Evolutionary conservation across 53 echinoderm and acorn worm genomes (phyloP).

Genomic region (Paracentrotus lividus): DNA sequence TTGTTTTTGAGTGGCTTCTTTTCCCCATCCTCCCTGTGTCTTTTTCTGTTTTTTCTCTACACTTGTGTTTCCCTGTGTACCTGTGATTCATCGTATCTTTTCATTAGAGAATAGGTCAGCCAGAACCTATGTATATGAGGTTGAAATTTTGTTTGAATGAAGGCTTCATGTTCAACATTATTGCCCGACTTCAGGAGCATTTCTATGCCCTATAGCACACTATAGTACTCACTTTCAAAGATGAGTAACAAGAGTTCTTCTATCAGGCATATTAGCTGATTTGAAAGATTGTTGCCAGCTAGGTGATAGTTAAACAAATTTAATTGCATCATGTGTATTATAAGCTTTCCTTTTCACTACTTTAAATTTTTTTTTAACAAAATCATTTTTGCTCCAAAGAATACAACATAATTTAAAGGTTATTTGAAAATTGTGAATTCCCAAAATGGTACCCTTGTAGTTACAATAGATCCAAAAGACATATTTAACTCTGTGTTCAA

Average conservation of each 20-base stretch:
- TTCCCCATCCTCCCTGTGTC: conserved; percentile 28
- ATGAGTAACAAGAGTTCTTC: not conserved
- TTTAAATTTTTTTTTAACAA: not conserved
- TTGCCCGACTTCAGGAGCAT: not conserved
- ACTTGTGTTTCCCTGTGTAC: conserved; percentile 6
- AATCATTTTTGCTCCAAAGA: not conserved
- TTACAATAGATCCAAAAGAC: too few species aligned
- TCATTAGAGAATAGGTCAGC: conserved; percentile 53
- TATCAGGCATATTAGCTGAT: not conserved
- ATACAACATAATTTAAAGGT: not conserved
- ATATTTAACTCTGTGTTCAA: too few species aligned
- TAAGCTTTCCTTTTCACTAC: not conserved
- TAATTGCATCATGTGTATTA: not conserved
- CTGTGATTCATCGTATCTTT: conserved; percentile 64
- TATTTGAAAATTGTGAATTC: too few species aligned
- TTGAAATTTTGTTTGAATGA: conserved; percentile 42
- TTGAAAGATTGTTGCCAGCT: not conserved
- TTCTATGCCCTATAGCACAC: not conserved
- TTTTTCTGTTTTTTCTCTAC: conserved; percentile 19
- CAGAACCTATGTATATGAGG: conserved; percentile 65
- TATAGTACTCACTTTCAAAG: not conserved
- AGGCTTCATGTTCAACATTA: not conserved
- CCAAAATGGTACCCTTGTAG: too few species aligned
- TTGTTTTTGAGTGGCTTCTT: conserved; percentile 54
- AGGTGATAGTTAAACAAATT: not conserved